phyloP scores from a whole-genome alignment of 23 tunicate genomes.

The Oikopleura albicans region DNA sequence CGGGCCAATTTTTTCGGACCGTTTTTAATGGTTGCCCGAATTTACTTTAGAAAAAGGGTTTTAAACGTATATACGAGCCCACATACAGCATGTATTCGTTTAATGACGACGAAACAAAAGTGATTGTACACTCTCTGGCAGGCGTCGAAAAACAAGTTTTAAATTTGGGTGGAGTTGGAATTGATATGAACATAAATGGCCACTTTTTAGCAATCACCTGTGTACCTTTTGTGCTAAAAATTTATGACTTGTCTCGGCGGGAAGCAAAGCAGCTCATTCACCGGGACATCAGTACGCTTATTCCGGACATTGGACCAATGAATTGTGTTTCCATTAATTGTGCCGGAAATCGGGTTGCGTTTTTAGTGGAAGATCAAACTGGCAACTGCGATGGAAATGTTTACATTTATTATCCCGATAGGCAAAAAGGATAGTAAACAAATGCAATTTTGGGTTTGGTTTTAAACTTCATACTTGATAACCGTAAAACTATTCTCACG shows the following conservation, averaged over 20 bases:
- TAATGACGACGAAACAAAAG: not conserved
- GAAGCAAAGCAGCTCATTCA: not conserved
- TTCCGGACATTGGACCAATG: not conserved
- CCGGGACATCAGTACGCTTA: not conserved
- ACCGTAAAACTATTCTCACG: too few species aligned
- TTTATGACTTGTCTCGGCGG: not conserved
- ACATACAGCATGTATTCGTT: not conserved
- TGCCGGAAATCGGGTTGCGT: not conserved
- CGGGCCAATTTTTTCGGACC: too few species aligned
- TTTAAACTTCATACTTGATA: too few species aligned
- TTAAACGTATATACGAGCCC: too few species aligned
- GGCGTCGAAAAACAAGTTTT: conserved; percentile 10
- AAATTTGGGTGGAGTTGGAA: not conserved
- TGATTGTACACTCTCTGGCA: not conserved
- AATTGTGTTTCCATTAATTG: not conserved
- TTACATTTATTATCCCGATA: not conserved
- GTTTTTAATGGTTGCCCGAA: too few species aligned
- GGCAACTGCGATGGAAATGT: not conserved
- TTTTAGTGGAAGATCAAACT: not conserved
- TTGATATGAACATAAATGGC: not conserved
- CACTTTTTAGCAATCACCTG: not conserved
- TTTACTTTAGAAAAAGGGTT: too few species aligned
- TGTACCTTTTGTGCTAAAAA: not conserved
- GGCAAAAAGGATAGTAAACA: not conserved
- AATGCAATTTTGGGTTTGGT: too few species aligned